Evolutionary conservation across 2,113 vertebrate genomes (phyloP), one percentile per base, ranked within the genome.

Genomic region (Misgurnus anguillicaudatus): DNA sequence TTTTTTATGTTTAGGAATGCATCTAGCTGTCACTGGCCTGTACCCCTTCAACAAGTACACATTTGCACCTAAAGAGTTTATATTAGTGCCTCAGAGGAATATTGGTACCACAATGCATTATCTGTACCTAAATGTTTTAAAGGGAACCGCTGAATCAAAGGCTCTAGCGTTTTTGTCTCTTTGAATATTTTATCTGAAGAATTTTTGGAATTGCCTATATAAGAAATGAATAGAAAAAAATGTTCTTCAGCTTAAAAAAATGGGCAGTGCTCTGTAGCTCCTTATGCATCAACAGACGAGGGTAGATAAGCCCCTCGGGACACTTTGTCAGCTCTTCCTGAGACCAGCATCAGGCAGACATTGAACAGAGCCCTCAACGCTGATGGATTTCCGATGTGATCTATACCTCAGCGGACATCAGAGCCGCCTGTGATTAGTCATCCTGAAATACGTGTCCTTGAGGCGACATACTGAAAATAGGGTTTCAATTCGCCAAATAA

Each of bases 341-440:
- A 61, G 65, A 74, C 76, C 55, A 24, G 41, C 45, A 45, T 38
- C 24, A 76, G 5, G 51, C 61, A 53, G 9, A 58, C 53, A 79
- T 41, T 31, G 55, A 71, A 13, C 42, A 71, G 21, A 6, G 3
- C 63, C 67, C 41, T 76, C n/a, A 71, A 11, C 13, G n/a, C 41
- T 31, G n/a, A 24, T 62, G 39, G 38, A 51, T 80, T 80, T 53
- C 41, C 60, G 24, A 24, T 66, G 58, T 3, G 39, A 66, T 79
- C 60, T 61, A 68, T 78, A 72, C 48, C 73, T 79, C 58, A 48
- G 65, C 14, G 47, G 64, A 75, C 65, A 51, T 77, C 72, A 58
- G 68, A 48, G 60, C 36, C 0, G 16, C 42, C 36, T 71, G 45
- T 47, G 58, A 61, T 79, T 75, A 45, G 19, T 76, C 72, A 48